phyloP scores from a whole-genome alignment of 2,113 vertebrate species.

The Trogon surrucura region DNA sequence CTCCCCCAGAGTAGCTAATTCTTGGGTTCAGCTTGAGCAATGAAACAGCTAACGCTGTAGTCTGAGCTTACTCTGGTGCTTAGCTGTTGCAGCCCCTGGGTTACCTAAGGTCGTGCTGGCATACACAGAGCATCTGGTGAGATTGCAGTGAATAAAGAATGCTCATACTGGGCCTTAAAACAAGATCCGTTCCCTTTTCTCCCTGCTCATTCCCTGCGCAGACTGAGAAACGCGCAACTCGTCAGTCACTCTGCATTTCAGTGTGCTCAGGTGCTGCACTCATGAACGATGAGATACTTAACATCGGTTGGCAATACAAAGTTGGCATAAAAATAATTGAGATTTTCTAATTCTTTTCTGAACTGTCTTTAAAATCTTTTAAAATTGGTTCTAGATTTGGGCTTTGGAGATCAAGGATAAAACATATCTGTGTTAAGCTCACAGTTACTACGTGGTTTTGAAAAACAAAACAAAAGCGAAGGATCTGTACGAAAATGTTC shows the following conservation, averaged over 20 bases:
- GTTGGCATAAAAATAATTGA: background rate
- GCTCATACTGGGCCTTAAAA: background rate
- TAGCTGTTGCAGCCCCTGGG: background rate
- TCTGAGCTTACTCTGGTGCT: background rate
- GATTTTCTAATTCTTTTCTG: background rate
- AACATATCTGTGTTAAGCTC: background rate
- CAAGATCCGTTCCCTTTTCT: rapidly evolving
- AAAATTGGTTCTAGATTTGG: background rate
- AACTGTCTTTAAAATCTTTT: background rate
- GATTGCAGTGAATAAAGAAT: background rate
- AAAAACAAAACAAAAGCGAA: background rate
- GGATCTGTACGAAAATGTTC: background rate
- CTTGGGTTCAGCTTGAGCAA: background rate
- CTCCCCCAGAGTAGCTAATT: background rate
- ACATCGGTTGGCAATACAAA: background rate
- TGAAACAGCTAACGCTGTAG: background rate
- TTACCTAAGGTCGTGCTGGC: background rate
- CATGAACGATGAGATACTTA: background rate
- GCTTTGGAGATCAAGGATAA: background rate
- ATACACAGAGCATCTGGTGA: background rate
- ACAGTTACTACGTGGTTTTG: background rate
- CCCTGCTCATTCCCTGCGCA: background rate
- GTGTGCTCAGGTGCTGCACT: background rate
- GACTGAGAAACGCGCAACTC: background rate
- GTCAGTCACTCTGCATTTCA: background rate